Evolutionary conservation across 2,113 vertebrate species (phyloP).

Genomic region (Apteryx mantelli): DNA sequence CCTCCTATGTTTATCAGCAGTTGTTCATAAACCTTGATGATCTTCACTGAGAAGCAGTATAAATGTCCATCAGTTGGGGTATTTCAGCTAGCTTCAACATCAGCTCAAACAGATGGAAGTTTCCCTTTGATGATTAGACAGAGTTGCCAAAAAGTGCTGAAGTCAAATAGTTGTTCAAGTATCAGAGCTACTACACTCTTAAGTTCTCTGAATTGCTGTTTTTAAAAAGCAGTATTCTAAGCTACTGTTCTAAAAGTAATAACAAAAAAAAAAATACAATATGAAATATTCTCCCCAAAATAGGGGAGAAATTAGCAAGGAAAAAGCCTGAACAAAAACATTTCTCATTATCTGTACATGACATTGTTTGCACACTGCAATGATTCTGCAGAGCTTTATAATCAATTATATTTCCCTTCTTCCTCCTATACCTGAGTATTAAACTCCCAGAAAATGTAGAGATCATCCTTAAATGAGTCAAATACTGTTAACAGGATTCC

Average conservation of each 20-base stretch:
- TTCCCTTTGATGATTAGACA: background rate
- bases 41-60: background rate
- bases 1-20: background rate
- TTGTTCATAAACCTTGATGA: background rate
- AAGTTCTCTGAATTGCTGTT: background rate
- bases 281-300: background rate
- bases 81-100: background rate
- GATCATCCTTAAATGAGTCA: background rate
- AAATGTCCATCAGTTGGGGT: background rate
- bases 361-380: background rate
- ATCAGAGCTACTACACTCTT: background rate
- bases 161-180: background rate
- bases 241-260: background rate
- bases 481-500: background rate
- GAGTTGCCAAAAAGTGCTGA: background rate
- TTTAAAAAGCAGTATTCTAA: background rate
- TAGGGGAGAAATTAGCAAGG: background rate
- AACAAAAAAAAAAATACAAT: background rate
- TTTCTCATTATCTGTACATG: background rate
- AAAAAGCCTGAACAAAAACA: background rate
- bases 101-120: background rate
- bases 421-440: background rate
- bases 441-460: background rate
- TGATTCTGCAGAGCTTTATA: background rate
- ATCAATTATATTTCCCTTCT: background rate